A percentile compares a stretch with the other conserved stretches of the same genome.
phyloP scores from a whole-genome alignment of 2,113 vertebrate species.

The Diadophis punctatus region DNA sequence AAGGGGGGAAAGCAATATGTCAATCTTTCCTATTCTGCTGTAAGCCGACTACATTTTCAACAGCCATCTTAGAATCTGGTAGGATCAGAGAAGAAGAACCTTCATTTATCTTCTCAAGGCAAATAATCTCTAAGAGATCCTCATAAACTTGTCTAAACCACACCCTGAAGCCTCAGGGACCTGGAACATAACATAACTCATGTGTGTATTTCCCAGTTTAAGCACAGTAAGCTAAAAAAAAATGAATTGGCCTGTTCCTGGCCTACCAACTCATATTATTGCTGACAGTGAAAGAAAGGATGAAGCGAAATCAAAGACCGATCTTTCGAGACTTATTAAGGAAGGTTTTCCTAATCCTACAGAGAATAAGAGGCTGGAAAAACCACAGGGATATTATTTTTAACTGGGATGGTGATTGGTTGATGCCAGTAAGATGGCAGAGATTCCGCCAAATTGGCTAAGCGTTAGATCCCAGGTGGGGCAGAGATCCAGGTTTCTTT shows the following conservation, averaged over 20 bases:
- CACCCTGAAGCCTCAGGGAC: neutral
- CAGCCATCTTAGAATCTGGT: neutral
- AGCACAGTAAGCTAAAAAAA: neutral
- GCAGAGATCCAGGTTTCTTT: neutral
- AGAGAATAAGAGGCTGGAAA: neutral
- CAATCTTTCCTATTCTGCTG: neutral
- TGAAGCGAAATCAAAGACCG: neutral
- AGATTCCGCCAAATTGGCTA: neutral
- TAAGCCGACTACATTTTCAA: neutral
- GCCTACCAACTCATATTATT: constrained; percentile 1
- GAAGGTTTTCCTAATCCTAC: neutral
- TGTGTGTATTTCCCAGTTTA: neutral
- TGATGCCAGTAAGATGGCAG: constrained; percentile 23
- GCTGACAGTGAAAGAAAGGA: neutral
- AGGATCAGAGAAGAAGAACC: neutral
- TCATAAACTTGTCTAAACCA: neutral
- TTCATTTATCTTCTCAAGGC: neutral
- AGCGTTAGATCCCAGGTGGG: neutral
- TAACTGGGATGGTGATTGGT: neutral
- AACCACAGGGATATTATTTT: neutral
- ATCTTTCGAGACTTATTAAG: neutral
- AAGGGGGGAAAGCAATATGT: neutral
- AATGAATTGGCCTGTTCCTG: neutral
- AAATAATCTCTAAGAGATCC: fast-evolving
- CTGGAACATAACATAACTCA: fast-evolving